Evolutionary conservation across 2,113 vertebrate species (phyloP), one percentile per base, ranked within the genome.

Genomic region (Petromus typicus): DNA sequence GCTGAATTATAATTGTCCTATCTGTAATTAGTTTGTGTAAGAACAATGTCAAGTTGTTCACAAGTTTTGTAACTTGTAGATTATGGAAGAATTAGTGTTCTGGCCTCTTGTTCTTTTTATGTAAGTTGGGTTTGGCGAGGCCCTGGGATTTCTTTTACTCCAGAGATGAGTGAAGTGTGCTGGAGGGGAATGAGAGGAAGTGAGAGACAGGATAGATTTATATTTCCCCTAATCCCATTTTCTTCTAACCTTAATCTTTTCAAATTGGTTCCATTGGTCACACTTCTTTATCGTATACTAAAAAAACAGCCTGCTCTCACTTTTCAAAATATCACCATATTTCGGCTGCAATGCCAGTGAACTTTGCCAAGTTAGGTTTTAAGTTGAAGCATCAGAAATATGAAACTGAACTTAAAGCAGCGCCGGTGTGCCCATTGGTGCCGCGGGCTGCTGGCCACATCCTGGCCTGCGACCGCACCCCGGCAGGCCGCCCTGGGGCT

Each of bases 1-100:
- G 75, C 25, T 92, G 66, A 88, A 92, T 85, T 90, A n/a, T 59
- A 63, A 17, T 69, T 71, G 81, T 87, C n/a, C 78, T 59, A 64
- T 75, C 57, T 86, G 10, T 59, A 84, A 79, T 57, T 94, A 54
- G 8, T 40, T 81, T 79, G 43, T 66, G 2, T 37, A 63, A 94
- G 23, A 90, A 86, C 63, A 16, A 63, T 23, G 51, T 64, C 43
- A 37, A 27, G 73, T 34, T 80, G 7, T 69, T 48, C 56, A 30
- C 76, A 88, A 86, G 20, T 34, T 61, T 76, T 64, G 20, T 27
- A 40, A 66, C 25, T 10, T 43, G 88, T 66, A 32, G 30, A 66
- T 86, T 75, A 69, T 48, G 86, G 45, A 3, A 71, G 27, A 90
- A 56, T 85, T 81, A 84, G 2, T 32, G 27, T 92, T 63, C 7